These are phyloP conservation scores for Platanista minor DNA, from an alignment of 2,113 vertebrate genomes.

Conservation along the genomic window DNA sequence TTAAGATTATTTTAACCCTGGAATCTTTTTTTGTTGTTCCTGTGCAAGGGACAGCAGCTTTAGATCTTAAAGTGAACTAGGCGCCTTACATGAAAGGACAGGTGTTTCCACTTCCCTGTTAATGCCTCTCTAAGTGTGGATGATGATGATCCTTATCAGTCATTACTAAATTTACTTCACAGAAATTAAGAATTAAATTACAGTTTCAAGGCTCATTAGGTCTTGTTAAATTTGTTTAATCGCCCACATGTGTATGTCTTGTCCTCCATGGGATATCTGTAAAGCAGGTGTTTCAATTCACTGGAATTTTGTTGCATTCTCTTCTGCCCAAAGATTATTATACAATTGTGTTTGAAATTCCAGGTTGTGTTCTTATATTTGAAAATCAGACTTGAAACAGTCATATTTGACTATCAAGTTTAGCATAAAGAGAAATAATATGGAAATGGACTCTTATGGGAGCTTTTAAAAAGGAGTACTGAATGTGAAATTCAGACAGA, in stretches of 20 bases:
- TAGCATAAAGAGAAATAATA: conserved; percentile 57
- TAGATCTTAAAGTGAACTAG: conserved; percentile 26
- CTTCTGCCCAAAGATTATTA: conserved; percentile 52
- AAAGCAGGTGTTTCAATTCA: conserved; percentile 70
- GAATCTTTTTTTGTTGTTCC: conserved; percentile 1
- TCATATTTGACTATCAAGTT: conserved; percentile 60
- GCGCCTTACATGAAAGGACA: conserved; percentile 58
- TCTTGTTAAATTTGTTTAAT: conserved; percentile 72
- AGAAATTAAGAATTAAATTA: conserved; percentile 75
- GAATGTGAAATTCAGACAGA: conserved; percentile 65
- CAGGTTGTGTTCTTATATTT: conserved; percentile 61
- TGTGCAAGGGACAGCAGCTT: background rate
- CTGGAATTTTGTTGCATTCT: conserved; percentile 51
- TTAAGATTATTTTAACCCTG: conserved; percentile 25
- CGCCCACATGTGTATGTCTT: conserved; percentile 55
- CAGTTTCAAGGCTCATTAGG: conserved; percentile 74
- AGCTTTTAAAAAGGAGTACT: conserved; percentile 21
- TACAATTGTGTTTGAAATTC: conserved; percentile 67
- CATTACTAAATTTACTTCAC: conserved; percentile 73
- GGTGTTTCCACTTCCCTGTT: conserved; percentile 69
- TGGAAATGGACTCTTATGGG: conserved; percentile 52
- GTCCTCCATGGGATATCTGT: conserved; percentile 50
- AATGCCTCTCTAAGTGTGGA: conserved; percentile 62
- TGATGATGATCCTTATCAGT: conserved; percentile 69
- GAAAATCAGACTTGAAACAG: conserved; percentile 66